Conservation (phyloP, 2,888 invertebrate species). For the Silvanus unidentatus region DNA sequence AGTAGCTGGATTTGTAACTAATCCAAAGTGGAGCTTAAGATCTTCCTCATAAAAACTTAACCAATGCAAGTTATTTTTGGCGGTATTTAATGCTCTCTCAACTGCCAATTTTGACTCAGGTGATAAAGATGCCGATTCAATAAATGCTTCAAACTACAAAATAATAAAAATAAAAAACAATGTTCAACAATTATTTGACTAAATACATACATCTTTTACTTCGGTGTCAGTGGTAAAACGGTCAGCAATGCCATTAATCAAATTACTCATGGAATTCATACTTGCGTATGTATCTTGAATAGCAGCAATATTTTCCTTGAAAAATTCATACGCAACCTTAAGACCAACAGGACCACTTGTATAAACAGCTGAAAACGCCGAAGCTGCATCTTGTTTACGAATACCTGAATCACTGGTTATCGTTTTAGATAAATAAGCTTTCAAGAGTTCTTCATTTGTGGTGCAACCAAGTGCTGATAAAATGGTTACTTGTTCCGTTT, state of each 20-base stretch:
- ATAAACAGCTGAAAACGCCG: conserved; percentile 49
- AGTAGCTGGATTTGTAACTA: too few species aligned
- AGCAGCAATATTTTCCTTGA: too few species aligned
- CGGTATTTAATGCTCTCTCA: conserved; percentile 2
- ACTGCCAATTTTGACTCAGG: conserved; percentile 8
- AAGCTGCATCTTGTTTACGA: conserved; percentile 46
- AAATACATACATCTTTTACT: too few species aligned
- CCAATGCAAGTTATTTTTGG: conserved; percentile 7
- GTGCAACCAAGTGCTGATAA: conserved; percentile 66
- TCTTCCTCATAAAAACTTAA: background rate
- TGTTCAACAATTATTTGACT: too few species aligned
- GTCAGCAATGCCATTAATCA: conserved; percentile 31
- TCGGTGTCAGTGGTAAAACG: conserved; percentile 28
- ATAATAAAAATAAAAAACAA: too few species aligned
- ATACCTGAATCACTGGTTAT: conserved; percentile 40
- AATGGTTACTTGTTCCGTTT: conserved; percentile 64
- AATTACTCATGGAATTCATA: conserved; percentile 43
- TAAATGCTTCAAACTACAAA: conserved; percentile 10
- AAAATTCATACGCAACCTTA: conserved; percentile 49
- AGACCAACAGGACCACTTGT: conserved; percentile 50
- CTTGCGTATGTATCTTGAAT: conserved; percentile 42
- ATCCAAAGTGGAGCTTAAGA: background rate
- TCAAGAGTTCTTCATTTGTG: conserved; percentile 37
- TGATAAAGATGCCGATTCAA: conserved; percentile 8
- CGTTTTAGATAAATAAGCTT: background rate